phyloP scores from a whole-genome alignment of 2,888 invertebrate genomes.

The Thalpophila matura region DNA sequence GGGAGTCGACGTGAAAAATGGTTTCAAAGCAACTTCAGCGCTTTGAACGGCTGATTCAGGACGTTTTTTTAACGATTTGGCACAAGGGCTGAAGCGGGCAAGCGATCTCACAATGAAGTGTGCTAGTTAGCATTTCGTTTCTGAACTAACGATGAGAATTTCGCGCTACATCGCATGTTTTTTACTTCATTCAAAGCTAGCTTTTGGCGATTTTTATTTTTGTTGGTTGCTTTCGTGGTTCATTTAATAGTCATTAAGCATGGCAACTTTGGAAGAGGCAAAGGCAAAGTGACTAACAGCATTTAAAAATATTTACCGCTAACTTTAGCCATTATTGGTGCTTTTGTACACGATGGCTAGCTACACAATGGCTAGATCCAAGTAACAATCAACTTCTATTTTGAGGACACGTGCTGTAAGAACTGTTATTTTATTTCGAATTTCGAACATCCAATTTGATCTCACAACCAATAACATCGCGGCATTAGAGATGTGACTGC shows the following conservation, averaged over 20 bases:
- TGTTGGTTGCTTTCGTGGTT: background rate
- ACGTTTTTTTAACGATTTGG: slow-evolving; percentile 58
- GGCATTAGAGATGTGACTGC: slow-evolving; percentile 30
- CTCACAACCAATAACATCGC: slow-evolving; percentile 19
- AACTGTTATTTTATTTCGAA: slow-evolving; percentile 29
- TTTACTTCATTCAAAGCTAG: slow-evolving; percentile 7
- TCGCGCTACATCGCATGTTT: slow-evolving; percentile 6
- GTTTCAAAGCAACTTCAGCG: slow-evolving; percentile 52
- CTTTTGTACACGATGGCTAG: background rate
- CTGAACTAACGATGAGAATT: slow-evolving; percentile 35
- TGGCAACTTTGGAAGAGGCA: background rate
- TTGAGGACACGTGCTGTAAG: slow-evolving; percentile 2
- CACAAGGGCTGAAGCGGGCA: slow-evolving; percentile 39
- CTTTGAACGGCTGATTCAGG: slow-evolving; percentile 56
- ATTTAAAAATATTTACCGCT: background rate
- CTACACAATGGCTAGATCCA: background rate
- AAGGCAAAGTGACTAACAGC: background rate
- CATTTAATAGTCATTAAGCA: slow-evolving; percentile 7
- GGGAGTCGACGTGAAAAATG: slow-evolving; percentile 56
- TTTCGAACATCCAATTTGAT: slow-evolving; percentile 17
- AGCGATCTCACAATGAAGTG: slow-evolving; percentile 54
- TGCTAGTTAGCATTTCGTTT: slow-evolving; percentile 53
- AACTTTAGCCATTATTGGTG: background rate
- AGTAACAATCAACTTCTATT: background rate
- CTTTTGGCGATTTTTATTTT: background rate